A percentile compares a stretch with the other conserved stretches of the same genome.
Evolutionary conservation across 2,113 vertebrate species (phyloP).

Genomic region (Phylloscopus whistleri): DNA sequence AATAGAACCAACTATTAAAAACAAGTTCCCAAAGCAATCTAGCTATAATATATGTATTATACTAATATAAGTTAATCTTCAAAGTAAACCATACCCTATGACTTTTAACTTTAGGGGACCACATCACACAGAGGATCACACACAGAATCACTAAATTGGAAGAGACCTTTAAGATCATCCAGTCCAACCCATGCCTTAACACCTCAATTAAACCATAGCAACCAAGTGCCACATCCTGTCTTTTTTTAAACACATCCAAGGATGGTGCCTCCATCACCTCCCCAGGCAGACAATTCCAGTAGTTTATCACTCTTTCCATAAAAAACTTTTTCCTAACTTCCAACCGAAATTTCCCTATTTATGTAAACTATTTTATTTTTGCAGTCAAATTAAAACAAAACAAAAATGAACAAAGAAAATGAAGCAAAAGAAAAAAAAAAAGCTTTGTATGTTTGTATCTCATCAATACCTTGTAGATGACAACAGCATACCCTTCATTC

Average conservation of each 20-base stretch:
- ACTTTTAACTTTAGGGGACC: not conserved
- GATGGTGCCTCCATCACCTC: too few species aligned
- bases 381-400: not conserved
- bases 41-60: not conserved
- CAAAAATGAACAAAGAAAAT: not conserved
- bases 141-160: too few species aligned
- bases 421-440: not conserved
- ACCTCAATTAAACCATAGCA: not conserved
- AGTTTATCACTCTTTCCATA: not conserved
- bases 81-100: not conserved
- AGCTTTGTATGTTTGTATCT: not conserved
- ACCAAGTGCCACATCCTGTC: too few species aligned
- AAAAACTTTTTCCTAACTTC: not conserved
- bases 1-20: not conserved
- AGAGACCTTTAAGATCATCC: not conserved
- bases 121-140: not conserved
- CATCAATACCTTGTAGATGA: not conserved
- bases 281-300: fast-evolving
- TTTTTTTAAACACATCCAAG: not conserved
- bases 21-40: not conserved
- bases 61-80: not conserved
- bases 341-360: not conserved
- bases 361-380: not conserved
- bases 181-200: not conserved
- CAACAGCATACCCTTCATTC: not conserved